Evolutionary conservation across 2,113 vertebrate species (phyloP).

Genomic region (Dendrocopos noguchii): DNA sequence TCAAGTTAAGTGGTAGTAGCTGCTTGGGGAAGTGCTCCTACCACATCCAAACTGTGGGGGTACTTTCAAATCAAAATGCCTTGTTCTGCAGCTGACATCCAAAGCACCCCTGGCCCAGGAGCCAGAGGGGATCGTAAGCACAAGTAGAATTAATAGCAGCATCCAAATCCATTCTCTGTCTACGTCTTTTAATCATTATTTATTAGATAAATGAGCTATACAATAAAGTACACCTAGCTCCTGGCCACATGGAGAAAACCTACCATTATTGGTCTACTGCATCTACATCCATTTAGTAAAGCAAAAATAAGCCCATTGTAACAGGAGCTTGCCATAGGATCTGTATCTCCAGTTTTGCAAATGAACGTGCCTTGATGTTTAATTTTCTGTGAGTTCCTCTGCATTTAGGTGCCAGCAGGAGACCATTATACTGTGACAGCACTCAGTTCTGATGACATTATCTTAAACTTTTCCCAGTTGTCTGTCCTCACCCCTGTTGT

Average conservation of each 20-base stretch:
- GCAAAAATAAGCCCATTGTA: slow-evolving; percentile 27
- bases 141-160: not conserved
- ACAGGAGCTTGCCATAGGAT: slow-evolving; percentile 5
- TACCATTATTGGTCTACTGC: not conserved
- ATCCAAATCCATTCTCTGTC: not conserved
- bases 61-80: not conserved
- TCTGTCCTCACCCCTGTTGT: slow-evolving; percentile 59
- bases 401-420: slow-evolving; percentile 65
- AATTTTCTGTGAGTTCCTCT: slow-evolving; percentile 65
- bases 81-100: not conserved
- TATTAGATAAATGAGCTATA: not conserved
- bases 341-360: slow-evolving; percentile 48
- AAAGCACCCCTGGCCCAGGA: not conserved
- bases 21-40: not conserved
- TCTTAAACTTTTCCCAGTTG: slow-evolving; percentile 68
- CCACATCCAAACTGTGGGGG: not conserved
- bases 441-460: slow-evolving; percentile 67
- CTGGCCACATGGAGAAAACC: not conserved
- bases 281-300: slow-evolving; percentile 8
- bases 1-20: not conserved
- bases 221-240: not conserved
- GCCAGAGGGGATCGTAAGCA: not conserved
- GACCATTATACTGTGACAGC: slow-evolving; percentile 60
- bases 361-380: slow-evolving; percentile 66
- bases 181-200: not conserved